Conservation (phyloP, 2,113 vertebrate genomes). For the Mohoua ochrocephala region DNA sequence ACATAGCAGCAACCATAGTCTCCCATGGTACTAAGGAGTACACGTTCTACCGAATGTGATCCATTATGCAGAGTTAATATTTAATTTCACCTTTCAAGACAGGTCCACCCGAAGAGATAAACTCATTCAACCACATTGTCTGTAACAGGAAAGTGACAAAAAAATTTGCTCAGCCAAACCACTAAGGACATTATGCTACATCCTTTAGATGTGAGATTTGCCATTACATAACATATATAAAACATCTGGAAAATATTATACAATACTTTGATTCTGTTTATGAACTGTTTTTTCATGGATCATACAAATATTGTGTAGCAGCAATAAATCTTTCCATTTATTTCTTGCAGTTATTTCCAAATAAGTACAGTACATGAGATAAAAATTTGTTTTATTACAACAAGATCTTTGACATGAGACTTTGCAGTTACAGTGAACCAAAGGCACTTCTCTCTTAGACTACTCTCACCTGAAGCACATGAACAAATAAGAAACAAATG, state of each 20-base stretch:
- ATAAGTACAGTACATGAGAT: neutral
- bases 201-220: neutral
- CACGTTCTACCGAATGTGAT: neutral
- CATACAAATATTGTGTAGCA: neutral
- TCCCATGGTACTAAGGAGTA: neutral
- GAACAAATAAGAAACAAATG: neutral
- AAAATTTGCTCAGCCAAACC: neutral
- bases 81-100: neutral
- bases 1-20: neutral
- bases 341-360: neutral
- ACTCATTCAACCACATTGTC: neutral
- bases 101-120: neutral
- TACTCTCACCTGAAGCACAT: neutral
- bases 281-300: neutral
- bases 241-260: neutral
- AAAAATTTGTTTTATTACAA: neutral
- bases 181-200: neutral
- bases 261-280: neutral
- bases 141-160: neutral
- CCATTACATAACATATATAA: neutral
- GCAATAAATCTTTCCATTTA: neutral
- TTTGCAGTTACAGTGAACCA: neutral
- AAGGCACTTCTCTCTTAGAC: neutral
- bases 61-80: neutral
- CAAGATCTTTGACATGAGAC: neutral